Evolutionary conservation across 2,113 vertebrate genomes (phyloP).

Genomic region (Gymnogyps californianus): DNA sequence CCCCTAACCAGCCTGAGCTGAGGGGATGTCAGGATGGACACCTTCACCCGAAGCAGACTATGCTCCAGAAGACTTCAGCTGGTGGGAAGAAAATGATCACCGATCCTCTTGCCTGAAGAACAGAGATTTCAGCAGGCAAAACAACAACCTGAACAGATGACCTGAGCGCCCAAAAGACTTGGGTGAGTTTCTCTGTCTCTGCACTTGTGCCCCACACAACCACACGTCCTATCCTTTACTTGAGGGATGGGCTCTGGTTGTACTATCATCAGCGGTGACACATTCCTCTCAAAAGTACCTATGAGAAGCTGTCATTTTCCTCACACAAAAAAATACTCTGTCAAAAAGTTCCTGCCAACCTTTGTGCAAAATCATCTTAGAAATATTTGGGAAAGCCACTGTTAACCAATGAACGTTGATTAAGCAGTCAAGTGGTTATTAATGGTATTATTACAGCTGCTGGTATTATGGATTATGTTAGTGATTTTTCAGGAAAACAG

Average conservation of each 20-base stretch:
- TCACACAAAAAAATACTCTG: background rate
- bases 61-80: background rate
- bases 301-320: background rate
- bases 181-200: background rate
- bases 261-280: background rate
- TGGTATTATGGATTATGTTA: constrained; percentile 3
- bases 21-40: background rate
- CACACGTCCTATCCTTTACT: accelerated
- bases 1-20: background rate
- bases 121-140: background rate
- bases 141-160: background rate
- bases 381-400: background rate
- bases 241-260: background rate
- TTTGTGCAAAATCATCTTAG: background rate
- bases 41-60: background rate
- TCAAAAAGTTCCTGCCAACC: background rate
- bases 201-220: background rate
- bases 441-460: constrained; percentile 56
- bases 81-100: background rate
- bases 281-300: background rate
- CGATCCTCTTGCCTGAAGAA: accelerated
- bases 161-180: accelerated
- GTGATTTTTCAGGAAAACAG: constrained; percentile 23
- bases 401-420: background rate
- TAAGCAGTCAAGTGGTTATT: constrained; percentile 5